Evolutionary conservation across 2,797 vertebrate genomes (phyloP).

Genomic region (Iguana delicatissima): DNA sequence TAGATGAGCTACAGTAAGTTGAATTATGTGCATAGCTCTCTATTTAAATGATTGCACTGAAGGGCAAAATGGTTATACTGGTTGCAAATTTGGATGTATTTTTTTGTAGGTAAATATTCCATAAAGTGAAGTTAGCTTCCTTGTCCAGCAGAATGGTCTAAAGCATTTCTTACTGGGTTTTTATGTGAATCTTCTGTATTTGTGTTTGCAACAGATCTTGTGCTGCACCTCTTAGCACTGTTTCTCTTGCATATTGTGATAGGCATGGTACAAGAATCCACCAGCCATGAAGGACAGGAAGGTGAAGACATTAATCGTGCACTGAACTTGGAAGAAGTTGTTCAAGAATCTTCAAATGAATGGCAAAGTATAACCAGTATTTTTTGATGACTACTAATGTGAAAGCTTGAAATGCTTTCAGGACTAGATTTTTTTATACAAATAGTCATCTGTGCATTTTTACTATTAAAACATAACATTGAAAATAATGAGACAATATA

Average conservation of each 20-base stretch:
- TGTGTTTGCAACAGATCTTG: background rate
- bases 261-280: slow-evolving; percentile 82
- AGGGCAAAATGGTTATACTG: background rate
- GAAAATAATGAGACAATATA: slow-evolving; percentile 67
- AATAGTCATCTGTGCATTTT: slow-evolving; percentile 50
- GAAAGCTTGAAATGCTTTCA: slow-evolving; percentile 31
- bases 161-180: background rate
- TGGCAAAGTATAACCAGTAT: slow-evolving; percentile 91
- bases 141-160: background rate
- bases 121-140: background rate
- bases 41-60: background rate
- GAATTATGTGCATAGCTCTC: background rate
- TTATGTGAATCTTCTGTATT: background rate
- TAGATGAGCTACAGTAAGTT: background rate
- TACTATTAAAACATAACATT: slow-evolving; percentile 61
- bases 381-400: slow-evolving; percentile 81
- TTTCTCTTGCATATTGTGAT: slow-evolving; percentile 31
- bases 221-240: accelerated
- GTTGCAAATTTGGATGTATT: background rate
- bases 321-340: slow-evolving; percentile 92
- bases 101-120: background rate
- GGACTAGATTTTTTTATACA: slow-evolving; percentile 5
- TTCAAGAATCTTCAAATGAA: slow-evolving; percentile 87
- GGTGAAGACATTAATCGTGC: slow-evolving; percentile 84
- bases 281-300: slow-evolving; percentile 79